These are phyloP conservation scores for Gymnarchus niloticus DNA, from an alignment of 2,113 vertebrate genomes.

Conservation along the genomic window DNA sequence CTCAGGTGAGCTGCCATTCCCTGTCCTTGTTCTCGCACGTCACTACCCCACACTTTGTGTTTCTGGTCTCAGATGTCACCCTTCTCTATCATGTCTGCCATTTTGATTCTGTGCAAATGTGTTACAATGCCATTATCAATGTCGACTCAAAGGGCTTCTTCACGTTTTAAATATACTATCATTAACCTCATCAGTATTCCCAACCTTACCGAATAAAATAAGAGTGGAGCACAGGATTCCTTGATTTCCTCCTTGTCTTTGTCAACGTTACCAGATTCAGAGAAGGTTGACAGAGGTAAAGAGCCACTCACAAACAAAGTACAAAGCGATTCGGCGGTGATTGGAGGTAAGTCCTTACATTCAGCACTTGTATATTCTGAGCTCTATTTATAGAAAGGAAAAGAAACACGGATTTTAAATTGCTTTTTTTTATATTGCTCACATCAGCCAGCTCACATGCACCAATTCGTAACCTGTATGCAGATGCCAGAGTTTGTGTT, in stretches of 20 bases:
- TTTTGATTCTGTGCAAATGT: too few relatives aligned
- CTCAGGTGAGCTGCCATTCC: slow-evolving; percentile 63
- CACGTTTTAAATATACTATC: too few relatives aligned
- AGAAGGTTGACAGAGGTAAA: slow-evolving; percentile 74
- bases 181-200: too few relatives aligned
- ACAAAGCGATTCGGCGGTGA: slow-evolving; percentile 77
- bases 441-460: not conserved
- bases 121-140: not conserved
- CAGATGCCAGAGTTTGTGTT: not conserved
- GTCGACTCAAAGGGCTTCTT: too few relatives aligned
- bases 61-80: too few relatives aligned
- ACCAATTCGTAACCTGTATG: not conserved
- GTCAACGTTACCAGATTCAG: slow-evolving; percentile 66
- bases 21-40: too few relatives aligned
- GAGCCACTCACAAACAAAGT: slow-evolving; percentile 69
- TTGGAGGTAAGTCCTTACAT: slow-evolving; percentile 51
- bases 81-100: too few relatives aligned
- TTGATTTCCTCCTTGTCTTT: not conserved
- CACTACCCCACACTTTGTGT: too few relatives aligned
- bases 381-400: not conserved
- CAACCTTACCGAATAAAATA: not conserved
- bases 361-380: not conserved
- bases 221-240: not conserved
- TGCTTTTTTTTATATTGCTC: not conserved
- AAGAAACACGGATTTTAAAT: not conserved